These are phyloP conservation scores for Lateolabrax maculatus DNA, from an alignment of 2,797 vertebrate genomes.

Conservation along the genomic window DNA sequence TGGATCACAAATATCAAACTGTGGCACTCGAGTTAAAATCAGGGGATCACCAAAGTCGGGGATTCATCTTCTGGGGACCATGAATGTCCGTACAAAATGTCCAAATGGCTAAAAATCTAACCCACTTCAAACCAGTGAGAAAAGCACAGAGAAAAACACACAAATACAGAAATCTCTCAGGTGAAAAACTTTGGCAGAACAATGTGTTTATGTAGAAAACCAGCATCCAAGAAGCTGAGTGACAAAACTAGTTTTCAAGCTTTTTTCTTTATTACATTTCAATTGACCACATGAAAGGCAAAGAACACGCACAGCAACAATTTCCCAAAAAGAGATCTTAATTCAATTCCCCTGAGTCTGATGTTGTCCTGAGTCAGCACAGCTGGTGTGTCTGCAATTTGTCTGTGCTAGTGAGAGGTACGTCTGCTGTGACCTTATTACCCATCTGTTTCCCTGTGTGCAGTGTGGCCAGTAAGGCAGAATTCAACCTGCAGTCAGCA, in stretches of 20 bases:
- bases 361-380: conserved; percentile 79
- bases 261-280: conserved; percentile 5
- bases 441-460: conserved; percentile 80
- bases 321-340: conserved; percentile 57
- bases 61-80: no score
- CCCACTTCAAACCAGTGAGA: no score
- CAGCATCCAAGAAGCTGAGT: not conserved
- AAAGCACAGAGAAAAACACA: not conserved
- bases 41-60: no score
- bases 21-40: no score
- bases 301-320: conserved; percentile 45
- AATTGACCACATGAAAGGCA: conserved; percentile 4
- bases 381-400: conserved; percentile 77
- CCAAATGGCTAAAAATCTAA: no score
- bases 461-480: conserved; percentile 67
- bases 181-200: not conserved
- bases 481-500: conserved; percentile 81
- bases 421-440: conserved; percentile 82
- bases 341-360: conserved; percentile 63
- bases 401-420: conserved; percentile 70
- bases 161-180: not conserved
- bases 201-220: not conserved
- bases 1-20: no score
- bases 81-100: no score
- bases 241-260: not conserved